These are phyloP conservation scores for Stramonita haemastoma DNA, from an alignment of 2,888 invertebrate genomes.

Conservation along the genomic window DNA sequence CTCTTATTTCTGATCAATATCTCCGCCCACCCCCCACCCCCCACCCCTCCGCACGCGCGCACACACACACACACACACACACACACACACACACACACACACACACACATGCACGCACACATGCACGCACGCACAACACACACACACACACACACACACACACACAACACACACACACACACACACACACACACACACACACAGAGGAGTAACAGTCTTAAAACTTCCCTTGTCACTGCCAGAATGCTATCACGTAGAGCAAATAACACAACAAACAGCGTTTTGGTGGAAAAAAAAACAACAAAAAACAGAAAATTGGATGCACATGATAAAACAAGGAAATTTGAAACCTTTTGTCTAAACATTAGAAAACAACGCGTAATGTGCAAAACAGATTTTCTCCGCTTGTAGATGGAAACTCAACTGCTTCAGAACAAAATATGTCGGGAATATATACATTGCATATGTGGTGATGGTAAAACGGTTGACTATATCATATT, in stretches of 20 bases:
- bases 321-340: too few relatives aligned
- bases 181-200: not conserved
- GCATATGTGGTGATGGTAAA: too few relatives aligned
- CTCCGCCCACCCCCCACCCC: not conserved
- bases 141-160: slow-evolving; percentile 11
- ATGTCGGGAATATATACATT: too few relatives aligned
- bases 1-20: not conserved
- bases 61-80: not conserved
- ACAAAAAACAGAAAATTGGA: too few relatives aligned
- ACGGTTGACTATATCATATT: too few relatives aligned
- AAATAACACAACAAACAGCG: not conserved
- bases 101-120: not conserved
- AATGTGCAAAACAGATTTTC: too few relatives aligned
- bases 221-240: too few relatives aligned
- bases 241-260: not conserved
- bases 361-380: too few relatives aligned
- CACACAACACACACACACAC: not conserved
- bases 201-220: not conserved
- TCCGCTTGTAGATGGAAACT: too few relatives aligned
- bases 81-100: not conserved
- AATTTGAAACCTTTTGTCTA: too few relatives aligned
- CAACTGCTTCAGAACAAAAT: too few relatives aligned
- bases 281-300: not conserved
- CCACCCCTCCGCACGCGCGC: not conserved
- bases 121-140: too few relatives aligned